Evolutionary conservation across 2,113 vertebrate species (phyloP), one percentile per base, ranked within the genome.

Genomic region (Nothoprocta perdicaria): DNA sequence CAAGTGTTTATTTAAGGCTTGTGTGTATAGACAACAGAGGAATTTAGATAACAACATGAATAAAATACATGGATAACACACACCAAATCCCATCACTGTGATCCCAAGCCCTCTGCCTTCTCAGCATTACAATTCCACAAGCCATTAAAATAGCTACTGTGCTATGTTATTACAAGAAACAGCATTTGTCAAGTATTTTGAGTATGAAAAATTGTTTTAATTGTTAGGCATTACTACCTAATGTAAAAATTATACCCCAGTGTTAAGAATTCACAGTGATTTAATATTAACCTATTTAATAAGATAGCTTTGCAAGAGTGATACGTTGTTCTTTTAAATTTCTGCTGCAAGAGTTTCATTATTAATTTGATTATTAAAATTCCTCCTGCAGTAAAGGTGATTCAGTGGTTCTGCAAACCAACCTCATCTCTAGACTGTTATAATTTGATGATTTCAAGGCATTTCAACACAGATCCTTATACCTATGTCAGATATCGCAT

Each of bases 401-500:
- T 88, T 78, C 43, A 66, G 3, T 50, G 69, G 78, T 94, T 92
- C 86, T 88, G 40, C 66, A 95, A 84, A 72, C n/a, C 53, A 75
- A 7, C 33, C 38, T 88, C 43, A 68, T 84, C 82, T 88, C 69
- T 78, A 48, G 50, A 67, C 89, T 71, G 61, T 72, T 80, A 31
- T 22, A 91, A 80, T 87, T 86, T 55, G 61, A 72, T 61, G 86
- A 69, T 92, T 95, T 78, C 69, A 81, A 89, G 80, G 88, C 77
- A 89, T 89, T 92, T 91, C 69, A 81, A 40, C 27, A 46, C 82
- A 93, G 74, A 89, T 50, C 57, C 41, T 85, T 72, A 80, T 75
- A 78, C 80, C 10, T 45, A 61, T 93, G 95, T 81, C 83, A 94
- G 57, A 41, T 72, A 96, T 95, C 24, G 73, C 94, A 94, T 76